These are phyloP conservation scores for Cactoblastis cactorum DNA, from an alignment of 2,888 invertebrate genomes.

Conservation along the genomic window DNA sequence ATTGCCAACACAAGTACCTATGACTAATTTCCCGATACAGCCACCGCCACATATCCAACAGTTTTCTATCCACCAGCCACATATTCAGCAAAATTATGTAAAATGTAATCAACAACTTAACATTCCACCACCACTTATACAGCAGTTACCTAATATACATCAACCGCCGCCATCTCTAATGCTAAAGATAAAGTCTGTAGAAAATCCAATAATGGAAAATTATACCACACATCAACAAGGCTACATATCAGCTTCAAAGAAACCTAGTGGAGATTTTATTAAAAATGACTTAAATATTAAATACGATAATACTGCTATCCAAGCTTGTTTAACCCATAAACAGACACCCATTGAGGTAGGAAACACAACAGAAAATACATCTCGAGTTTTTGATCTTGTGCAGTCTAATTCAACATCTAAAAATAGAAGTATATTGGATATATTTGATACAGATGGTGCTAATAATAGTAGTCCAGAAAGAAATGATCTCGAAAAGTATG, in stretches of 20 bases:
- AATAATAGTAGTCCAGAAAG: slow-evolving; percentile 40
- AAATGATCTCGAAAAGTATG: slow-evolving; percentile 42
- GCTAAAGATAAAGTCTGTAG: neutral
- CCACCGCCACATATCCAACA: neutral
- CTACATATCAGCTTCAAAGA: slow-evolving; percentile 7
- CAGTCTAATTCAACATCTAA: slow-evolving; percentile 49
- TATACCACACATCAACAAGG: slow-evolving; percentile 9
- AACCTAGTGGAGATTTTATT: slow-evolving; percentile 35
- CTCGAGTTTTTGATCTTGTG: slow-evolving; percentile 56
- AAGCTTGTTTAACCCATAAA: slow-evolving; percentile 15
- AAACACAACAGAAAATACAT: slow-evolving; percentile 31
- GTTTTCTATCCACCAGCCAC: neutral
- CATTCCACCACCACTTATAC: neutral
- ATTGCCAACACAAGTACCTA: neutral
- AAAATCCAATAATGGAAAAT: neutral
- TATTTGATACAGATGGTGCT: slow-evolving; percentile 45
- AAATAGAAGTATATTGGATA: slow-evolving; percentile 68
- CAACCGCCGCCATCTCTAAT: neutral
- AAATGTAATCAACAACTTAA: neutral
- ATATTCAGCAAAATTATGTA: neutral
- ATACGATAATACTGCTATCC: slow-evolving; percentile 28
- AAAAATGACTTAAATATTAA: slow-evolving; percentile 46
- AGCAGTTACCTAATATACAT: neutral
- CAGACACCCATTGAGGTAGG: slow-evolving; percentile 17
- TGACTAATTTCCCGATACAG: neutral